Evolutionary conservation across 35 echinoderm and acorn worm species (phyloP), one percentile per base, ranked within the genome.

Genomic region (Stichopus chloronotus): DNA sequence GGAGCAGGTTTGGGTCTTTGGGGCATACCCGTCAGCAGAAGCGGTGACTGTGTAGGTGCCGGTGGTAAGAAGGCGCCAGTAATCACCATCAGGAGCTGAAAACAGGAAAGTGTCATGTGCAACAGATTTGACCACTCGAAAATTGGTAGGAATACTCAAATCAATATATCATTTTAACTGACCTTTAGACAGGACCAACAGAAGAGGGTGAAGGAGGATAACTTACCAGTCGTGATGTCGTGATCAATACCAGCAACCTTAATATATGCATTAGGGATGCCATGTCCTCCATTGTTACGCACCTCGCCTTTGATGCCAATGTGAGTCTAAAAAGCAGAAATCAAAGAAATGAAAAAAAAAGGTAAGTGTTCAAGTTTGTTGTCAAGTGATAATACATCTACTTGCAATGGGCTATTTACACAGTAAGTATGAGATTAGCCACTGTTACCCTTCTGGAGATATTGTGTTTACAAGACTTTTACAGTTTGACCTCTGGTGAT

Each of bases 221-320:
- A 55, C 78, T 56, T 65, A 95, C 94, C 94, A 55, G 94, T 65
- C 0, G 94, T 95, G 74, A 95, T 92, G 72, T 95, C 94, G 57
- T 94, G 92, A 63, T 91, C 68, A 57, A 96, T 92, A 53, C 78
- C 77, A 2, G 21, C 63, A 6, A 99, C 97, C 13, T 78, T 52
- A 78, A 99, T 99, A 8, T 23, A 71, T n/a, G 95, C 97, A 55
- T 99, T 86, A 23, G 60, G 13, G 25, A 99, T 96, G 11, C 93
- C 93, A 9, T 60, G 7, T 9, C 90, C 92, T 7, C 87, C 30
- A 13, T n/a, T 60, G 86, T 99, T 95, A 22, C 25, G 23, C 54
- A 99, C 95, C 10, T 69, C 19, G 6, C 97, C 97, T 25, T 91
- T 96, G 83, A 99, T 96, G 21, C 97, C 97, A 84, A 90, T 84